phyloP scores from a whole-genome alignment of 92 coral and sea anemone species.

The Phenganax marumi region DNA sequence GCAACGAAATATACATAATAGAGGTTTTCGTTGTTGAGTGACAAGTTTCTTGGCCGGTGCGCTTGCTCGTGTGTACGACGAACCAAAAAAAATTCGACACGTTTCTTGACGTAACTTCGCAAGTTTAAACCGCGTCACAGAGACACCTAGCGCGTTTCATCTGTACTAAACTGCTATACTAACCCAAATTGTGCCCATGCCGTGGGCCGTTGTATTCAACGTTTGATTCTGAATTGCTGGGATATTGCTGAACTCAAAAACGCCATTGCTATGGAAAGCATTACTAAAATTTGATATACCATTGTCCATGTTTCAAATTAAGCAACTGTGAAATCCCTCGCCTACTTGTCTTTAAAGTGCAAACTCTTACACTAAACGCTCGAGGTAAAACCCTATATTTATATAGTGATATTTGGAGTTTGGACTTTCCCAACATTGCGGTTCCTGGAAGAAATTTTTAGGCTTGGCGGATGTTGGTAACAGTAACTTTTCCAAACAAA shows the following conservation, averaged over 20 bases:
- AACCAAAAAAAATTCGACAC: no score
- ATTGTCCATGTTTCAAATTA: background rate
- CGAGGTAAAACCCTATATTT: constrained; percentile 5
- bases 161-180: background rate
- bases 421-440: constrained; percentile 27
- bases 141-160: no score
- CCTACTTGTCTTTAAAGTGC: background rate
- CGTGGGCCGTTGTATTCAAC: background rate
- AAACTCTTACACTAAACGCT: background rate
- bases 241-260: background rate
- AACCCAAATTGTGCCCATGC: background rate
- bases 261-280: background rate
- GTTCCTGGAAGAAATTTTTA: constrained; percentile 26
- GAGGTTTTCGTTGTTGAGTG: background rate
- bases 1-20: background rate
- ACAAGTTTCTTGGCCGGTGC: no score
- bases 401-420: background rate
- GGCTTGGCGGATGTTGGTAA: constrained; percentile 12
- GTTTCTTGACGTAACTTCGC: no score
- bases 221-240: background rate
- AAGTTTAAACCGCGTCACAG: no score
- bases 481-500: background rate
- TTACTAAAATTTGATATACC: background rate
- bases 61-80: no score
- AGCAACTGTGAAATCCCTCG: background rate